Conservation (phyloP, 2,113 vertebrate genomes). For the Sclerurus mexicanus region DNA sequence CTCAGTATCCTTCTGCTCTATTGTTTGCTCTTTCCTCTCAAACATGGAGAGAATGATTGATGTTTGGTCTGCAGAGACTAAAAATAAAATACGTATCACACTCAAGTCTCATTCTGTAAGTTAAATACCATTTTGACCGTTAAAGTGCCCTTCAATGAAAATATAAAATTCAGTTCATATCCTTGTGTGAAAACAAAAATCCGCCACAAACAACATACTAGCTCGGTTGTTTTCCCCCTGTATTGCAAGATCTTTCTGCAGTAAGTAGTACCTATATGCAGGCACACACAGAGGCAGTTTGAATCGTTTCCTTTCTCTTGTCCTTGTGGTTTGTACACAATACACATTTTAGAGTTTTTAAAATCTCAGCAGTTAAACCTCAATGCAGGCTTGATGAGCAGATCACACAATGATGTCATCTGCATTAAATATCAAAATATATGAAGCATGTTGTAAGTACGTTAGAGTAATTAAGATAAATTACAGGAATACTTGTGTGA, state of each 20-base stretch:
- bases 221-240: not conserved
- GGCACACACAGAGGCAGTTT: not conserved
- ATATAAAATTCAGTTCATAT: not conserved
- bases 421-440: not conserved
- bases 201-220: not conserved
- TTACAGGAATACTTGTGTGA: not conserved
- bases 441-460: not conserved
- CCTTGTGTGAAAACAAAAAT: not conserved
- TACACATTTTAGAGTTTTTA: not conserved
- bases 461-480: not conserved
- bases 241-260: not conserved
- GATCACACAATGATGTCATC: not conserved
- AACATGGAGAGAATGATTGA: not conserved
- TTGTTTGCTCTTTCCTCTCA: constrained; percentile 14
- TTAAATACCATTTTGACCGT: not conserved
- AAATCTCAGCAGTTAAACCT: not conserved
- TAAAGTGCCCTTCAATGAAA: not conserved
- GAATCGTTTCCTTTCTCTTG: not conserved
- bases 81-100: not conserved
- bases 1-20: not conserved
- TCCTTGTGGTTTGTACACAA: not conserved
- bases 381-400: not conserved
- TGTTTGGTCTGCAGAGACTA: not conserved
- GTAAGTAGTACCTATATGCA: not conserved
- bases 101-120: not conserved